Base-by-base conservation (phyloP, 2,797 vertebrate genomes). In the Myotis planiceps region DNA sequence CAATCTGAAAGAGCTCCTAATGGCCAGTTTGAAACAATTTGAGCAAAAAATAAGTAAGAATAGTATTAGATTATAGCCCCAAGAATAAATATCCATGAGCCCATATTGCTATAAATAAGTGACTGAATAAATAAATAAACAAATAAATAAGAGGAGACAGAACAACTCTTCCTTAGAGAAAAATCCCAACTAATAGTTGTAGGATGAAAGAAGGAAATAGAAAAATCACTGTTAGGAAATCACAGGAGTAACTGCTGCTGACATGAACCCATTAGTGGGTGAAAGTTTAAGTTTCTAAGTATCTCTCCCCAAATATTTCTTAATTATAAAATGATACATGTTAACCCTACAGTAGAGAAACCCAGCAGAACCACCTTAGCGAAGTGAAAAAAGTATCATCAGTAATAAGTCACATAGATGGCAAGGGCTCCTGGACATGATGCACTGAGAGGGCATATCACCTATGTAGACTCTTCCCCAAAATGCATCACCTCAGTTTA, bases 401-500 rank as follows among this genome's bases (percentile, higher is more conserved):
- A 15, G 15, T 21, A 72, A 23, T 18, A 39, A n/a, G 60, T 71
- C 9, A n/a, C 6, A 27, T 0, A 37, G 25, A 71, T 4, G 10
- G 18, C 45, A n/a, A 0, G 0, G 5, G 34, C 15, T 23, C 34
- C 51, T 0, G 9, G 2, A 32, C 4, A 4, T 3, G 32, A 71
- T 12, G 3, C 60, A 2, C 25, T 1, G 8, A n/a, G 5, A 21
- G 25, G 23, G 16, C 8, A n/a, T 0, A 0, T 65, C 39, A n/a
- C 27, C 39, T 49, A 6, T 23, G 34, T 1, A 81, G 16, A 51
- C 18, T 72, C 55, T 60, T 47, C 65, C 32, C 37, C 14, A 16
- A 81, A 42, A 27, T 13, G 16, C 3, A 74, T 12, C 45, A 63
- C 19, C 53, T 63, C 14, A 75, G 0, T 49, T 32, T 32, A 63